Base-by-base conservation (phyloP, 2,113 vertebrate genomes). In the Chiloscyllium plagiosum region DNA sequence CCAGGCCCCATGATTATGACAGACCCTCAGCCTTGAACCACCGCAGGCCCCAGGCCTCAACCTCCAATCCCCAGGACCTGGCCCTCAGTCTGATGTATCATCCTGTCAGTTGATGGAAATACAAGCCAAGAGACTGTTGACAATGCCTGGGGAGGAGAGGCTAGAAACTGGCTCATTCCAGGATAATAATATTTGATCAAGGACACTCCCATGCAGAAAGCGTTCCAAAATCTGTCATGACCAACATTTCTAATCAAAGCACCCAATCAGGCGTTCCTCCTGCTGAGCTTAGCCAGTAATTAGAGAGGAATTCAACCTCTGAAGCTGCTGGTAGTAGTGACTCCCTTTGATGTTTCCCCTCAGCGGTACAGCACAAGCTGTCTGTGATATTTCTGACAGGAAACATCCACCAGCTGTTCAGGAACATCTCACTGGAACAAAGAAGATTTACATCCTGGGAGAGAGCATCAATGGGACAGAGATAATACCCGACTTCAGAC, bases 361-460 rank as follows among this genome's bases (percentile, higher is more conserved):
- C 70, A 33, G 8, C 8, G 33, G 72, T 1, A 76, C 33, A 76
- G 2, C 26, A 12, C 26, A 2, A 29, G 2, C 78, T 4, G 37
- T 83, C n/a, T 42, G n/a, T 80, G n/a, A 12, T n/a, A 17, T 42
- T 78, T 2, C 7, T 17, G 4, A 83, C 37, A 42, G 12, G 13
- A 83, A 83, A 83, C 4, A 20, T 42, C 3, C 42, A 5, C 1
- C 10, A 42, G 37, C n/a, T 20, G n/a, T 20, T 42, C 37, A 42
- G 37, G 20, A 4, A 83, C 1, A 19, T 42, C 17, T 20, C 3
- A 5, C 2, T 15, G 0, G 42, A 20, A 2, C 5, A 42, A 83
- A 42, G 0, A 0, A 0, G 3, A 42, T 5, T 80, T 80, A 15
- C 12, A 37, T 4, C n/a, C 17, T 0, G 4, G n/a, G 22, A 76